Evolutionary conservation across 2,888 invertebrate species (phyloP).

Genomic region (Julus scanicus): DNA sequence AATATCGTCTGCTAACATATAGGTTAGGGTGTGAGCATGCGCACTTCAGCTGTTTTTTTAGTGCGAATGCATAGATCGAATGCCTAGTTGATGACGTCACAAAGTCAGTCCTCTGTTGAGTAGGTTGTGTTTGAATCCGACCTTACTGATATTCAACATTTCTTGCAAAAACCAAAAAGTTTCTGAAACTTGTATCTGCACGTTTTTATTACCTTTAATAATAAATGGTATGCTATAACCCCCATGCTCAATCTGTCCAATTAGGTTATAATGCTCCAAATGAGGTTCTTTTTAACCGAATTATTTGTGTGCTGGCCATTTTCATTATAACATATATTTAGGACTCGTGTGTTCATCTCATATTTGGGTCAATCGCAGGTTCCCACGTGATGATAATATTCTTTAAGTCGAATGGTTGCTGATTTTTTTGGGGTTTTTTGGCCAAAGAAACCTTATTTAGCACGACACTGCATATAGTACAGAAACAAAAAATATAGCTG

Average conservation of each 20-base stretch:
- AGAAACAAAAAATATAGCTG: neutral
- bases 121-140: too few species aligned
- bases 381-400: neutral
- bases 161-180: too few species aligned
- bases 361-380: neutral
- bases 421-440: neutral
- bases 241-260: neutral
- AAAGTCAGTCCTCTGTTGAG: too few species aligned
- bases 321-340: neutral
- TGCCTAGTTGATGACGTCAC: too few species aligned
- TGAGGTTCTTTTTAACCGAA: neutral
- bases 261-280: neutral
- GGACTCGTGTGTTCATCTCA: slow-evolving; percentile 7
- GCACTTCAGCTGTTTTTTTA: too few species aligned
- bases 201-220: neutral
- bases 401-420: too few species aligned
- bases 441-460: neutral
- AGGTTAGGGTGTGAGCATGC: too few species aligned
- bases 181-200: too few species aligned
- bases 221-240: too few species aligned
- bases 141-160: too few species aligned
- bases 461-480: neutral
- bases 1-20: too few species aligned
- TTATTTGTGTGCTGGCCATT: neutral
- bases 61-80: too few species aligned